These are phyloP conservation scores for Drosophila nikananu DNA, from an alignment of 1,140 invertebrate species.

Conservation along the genomic window DNA sequence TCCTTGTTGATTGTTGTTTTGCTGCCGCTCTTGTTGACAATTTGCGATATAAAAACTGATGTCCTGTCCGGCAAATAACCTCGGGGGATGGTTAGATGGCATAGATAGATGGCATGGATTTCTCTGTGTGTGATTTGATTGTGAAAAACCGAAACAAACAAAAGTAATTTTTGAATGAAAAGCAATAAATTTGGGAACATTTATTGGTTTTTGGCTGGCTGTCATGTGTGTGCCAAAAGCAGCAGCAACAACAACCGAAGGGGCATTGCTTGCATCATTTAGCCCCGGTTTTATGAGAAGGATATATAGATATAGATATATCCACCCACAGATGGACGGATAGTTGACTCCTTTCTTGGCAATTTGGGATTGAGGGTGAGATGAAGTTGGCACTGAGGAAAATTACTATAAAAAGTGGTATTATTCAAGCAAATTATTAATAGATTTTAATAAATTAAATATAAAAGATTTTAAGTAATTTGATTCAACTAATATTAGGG, in stretches of 20 bases:
- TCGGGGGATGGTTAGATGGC: conserved; percentile 26
- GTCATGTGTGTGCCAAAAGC: conserved; percentile 55
- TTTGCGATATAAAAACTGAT: conserved; percentile 56
- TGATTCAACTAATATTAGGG: no score
- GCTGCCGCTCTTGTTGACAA: conserved; percentile 33
- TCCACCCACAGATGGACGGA: conserved; percentile 51
- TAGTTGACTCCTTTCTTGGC: conserved; percentile 59
- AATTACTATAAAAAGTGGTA: neutral
- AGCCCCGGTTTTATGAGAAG: conserved; percentile 55
- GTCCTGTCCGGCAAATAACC: conserved; percentile 52
- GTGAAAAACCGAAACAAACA: conserved; percentile 73
- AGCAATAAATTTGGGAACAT: conserved; percentile 84
- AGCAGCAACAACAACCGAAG: conserved; percentile 26
- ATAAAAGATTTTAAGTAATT: no score
- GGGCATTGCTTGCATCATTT: conserved; percentile 71
- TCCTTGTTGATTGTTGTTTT: conserved; percentile 17
- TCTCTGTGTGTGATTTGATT: conserved; percentile 54
- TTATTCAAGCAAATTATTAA: no score
- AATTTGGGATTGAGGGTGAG: conserved; percentile 25
- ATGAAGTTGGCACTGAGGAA: conserved; percentile 22
- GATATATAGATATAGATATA: conserved; percentile 23
- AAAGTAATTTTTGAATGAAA: conserved; percentile 80
- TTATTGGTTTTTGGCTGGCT: conserved; percentile 80
- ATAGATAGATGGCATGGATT: conserved; percentile 26
- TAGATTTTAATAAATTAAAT: no score